A percentile compares a stretch with the other conserved stretches of the same genome.
These are phyloP conservation scores for Tenthredo distinguenda DNA, from an alignment of 2,888 invertebrate genomes.

Conservation along the genomic window DNA sequence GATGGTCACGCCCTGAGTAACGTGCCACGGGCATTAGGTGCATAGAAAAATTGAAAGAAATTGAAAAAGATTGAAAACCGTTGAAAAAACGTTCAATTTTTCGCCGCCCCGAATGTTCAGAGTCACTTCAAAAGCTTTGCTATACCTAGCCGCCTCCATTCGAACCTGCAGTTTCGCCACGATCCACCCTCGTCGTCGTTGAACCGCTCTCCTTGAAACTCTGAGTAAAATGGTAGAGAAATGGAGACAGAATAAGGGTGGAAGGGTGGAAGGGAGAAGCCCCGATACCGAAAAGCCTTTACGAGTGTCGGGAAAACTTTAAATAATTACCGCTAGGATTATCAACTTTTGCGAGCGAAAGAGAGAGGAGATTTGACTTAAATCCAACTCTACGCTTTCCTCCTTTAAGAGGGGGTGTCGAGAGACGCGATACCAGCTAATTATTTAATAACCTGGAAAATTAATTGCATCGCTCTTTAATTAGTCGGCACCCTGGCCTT, in stretches of 20 bases:
- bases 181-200: background rate
- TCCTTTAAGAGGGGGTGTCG: constrained; percentile 50
- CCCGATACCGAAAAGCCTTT: constrained; percentile 17
- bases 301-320: constrained; percentile 65
- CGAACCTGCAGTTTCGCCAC: constrained; percentile 5
- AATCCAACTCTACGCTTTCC: constrained; percentile 50
- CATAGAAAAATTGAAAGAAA: background rate
- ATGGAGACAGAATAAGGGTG: background rate
- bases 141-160: background rate
- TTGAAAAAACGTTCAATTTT: background rate
- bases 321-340: constrained; percentile 70
- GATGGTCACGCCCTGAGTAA: background rate
- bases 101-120: background rate
- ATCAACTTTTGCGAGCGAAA: constrained; percentile 63
- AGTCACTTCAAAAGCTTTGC: constrained; percentile 17
- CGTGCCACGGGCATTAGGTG: background rate
- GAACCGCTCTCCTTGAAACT: constrained; percentile 21
- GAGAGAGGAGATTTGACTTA: constrained; percentile 54
- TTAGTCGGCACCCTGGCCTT: constrained; percentile 59
- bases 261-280: background rate
- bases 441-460: constrained; percentile 75
- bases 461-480: constrained; percentile 71
- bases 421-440: constrained; percentile 69
- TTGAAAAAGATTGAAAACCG: background rate
- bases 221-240: constrained; percentile 11